These are phyloP conservation scores for Osmerus mordax DNA, from an alignment of 2,113 vertebrate species.

Conservation along the genomic window DNA sequence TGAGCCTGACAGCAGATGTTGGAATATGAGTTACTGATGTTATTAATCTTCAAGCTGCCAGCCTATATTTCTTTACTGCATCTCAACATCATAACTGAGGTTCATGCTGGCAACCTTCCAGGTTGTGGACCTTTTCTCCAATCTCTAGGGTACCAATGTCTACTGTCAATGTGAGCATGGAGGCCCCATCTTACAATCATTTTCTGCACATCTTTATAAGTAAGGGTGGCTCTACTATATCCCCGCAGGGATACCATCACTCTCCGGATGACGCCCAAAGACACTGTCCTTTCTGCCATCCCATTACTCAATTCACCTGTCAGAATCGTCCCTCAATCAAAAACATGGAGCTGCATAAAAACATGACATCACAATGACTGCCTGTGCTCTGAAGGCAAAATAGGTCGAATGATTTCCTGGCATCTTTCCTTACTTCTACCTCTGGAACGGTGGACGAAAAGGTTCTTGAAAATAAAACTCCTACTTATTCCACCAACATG, in stretches of 20 bases:
- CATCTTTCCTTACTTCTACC: too few relatives aligned
- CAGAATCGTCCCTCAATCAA: background rate
- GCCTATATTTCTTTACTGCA: background rate
- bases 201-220: background rate
- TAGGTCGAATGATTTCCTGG: too few relatives aligned
- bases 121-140: too few relatives aligned
- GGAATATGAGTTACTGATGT: too few relatives aligned
- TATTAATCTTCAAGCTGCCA: background rate
- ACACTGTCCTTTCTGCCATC: background rate
- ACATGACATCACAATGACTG: background rate
- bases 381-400: background rate
- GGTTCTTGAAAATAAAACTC: too few relatives aligned
- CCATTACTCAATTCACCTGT: background rate
- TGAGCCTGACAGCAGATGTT: too few relatives aligned
- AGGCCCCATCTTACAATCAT: too few relatives aligned
- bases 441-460: too few relatives aligned
- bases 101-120: background rate
- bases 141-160: too few relatives aligned
- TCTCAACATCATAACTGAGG: too few relatives aligned
- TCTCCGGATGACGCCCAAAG: background rate
- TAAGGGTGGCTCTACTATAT: background rate
- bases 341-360: background rate
- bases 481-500: too few relatives aligned
- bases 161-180: too few relatives aligned
- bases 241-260: background rate